Evolutionary conservation across 2,113 vertebrate species (phyloP).

Genomic region (Bambusicola thoracicus): DNA sequence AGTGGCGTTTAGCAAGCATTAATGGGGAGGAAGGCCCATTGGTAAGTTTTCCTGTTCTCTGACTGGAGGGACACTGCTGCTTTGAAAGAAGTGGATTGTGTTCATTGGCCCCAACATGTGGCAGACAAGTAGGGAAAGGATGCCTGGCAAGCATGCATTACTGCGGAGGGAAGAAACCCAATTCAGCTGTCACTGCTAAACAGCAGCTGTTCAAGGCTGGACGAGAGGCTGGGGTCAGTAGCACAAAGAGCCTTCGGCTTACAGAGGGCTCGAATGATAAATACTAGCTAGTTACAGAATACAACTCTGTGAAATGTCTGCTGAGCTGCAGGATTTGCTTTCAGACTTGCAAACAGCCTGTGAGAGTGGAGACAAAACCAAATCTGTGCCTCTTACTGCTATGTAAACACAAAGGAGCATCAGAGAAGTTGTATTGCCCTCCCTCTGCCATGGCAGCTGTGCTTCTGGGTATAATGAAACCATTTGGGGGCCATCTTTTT

Average conservation of each 20-base stretch:
- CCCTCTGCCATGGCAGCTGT: background rate
- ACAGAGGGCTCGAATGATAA: conserved; percentile 12
- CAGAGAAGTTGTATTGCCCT: background rate
- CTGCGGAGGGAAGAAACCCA: conserved; percentile 20
- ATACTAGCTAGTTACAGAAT: conserved; percentile 36
- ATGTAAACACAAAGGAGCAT: background rate
- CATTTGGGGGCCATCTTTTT: background rate
- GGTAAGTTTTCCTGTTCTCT: conserved; percentile 4
- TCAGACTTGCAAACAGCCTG: background rate
- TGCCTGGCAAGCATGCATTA: conserved; percentile 27
- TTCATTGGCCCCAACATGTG: conserved; percentile 12
- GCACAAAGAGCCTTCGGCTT: conserved; percentile 51
- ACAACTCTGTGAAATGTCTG: conserved; percentile 25
- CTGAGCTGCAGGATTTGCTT: conserved; percentile 31
- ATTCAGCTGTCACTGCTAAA: conserved; percentile 46
- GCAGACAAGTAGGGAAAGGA: background rate
- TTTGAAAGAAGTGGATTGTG: conserved; percentile 21
- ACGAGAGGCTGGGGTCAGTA: conserved; percentile 26
- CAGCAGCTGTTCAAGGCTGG: conserved; percentile 34
- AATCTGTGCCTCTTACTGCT: conserved; percentile 34
- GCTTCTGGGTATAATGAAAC: background rate
- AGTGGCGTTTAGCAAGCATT: background rate
- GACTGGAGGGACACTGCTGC: background rate
- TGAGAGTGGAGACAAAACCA: conserved; percentile 18
- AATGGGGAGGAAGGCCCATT: background rate